phyloP scores from a whole-genome alignment of 1,140 invertebrate genomes.

The Subanguina moxae region DNA sequence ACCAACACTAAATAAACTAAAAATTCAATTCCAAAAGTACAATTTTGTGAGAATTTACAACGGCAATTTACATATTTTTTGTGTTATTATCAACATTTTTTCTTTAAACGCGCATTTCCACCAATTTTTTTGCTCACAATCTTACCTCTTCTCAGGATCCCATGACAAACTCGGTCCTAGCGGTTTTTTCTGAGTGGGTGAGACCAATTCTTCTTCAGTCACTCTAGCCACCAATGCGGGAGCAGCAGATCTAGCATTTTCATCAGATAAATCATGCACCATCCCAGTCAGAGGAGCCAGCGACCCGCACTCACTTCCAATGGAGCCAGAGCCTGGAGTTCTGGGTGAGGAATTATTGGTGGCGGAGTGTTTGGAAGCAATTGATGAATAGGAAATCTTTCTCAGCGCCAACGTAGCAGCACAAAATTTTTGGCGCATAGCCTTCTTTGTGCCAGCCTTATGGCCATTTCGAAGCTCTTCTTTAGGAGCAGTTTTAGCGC shows the following conservation, averaged over 20 bases:
- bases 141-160: constrained; percentile 51
- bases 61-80: neutral
- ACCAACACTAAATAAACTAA: neutral
- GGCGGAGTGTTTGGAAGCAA: neutral
- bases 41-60: neutral
- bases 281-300: neutral
- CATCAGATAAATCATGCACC: neutral
- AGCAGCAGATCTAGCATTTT: constrained; percentile 18
- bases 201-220: constrained; percentile 19
- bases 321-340: neutral
- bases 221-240: neutral
- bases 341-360: neutral
- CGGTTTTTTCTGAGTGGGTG: constrained; percentile 24
- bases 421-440: constrained; percentile 43
- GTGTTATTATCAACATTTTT: neutral
- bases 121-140: neutral
- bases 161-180: constrained; percentile 55
- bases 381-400: constrained; percentile 37
- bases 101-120: neutral
- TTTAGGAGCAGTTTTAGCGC: neutral
- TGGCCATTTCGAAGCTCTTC: constrained; percentile 6
- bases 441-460: constrained; percentile 24
- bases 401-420: constrained; percentile 41
- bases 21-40: neutral
- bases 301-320: neutral